phyloP scores from a whole-genome alignment of 2,113 vertebrate species.

The Heloderma charlesbogerti region DNA sequence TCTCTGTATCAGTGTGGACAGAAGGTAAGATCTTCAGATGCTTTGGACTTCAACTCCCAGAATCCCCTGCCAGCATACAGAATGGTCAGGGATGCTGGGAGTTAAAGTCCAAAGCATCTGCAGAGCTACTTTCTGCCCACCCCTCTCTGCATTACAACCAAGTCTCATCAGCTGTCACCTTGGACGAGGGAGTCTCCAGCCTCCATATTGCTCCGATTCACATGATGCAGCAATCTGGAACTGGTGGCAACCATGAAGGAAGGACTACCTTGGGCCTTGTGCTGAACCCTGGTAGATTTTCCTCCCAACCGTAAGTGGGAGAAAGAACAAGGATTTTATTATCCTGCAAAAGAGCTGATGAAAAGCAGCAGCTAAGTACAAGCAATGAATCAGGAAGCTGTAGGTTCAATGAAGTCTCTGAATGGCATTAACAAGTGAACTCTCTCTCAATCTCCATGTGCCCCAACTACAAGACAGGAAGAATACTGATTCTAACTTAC shows the following conservation, averaged over 20 bases:
- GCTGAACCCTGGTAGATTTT: neutral
- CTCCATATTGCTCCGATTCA: neutral
- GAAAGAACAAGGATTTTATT: neutral
- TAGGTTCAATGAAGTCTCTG: neutral
- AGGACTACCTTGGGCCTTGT: neutral
- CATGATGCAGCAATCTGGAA: neutral
- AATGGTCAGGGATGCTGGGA: no score
- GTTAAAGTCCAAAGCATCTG: no score
- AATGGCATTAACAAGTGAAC: neutral
- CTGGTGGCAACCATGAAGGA: fast-evolving
- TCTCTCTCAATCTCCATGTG: neutral
- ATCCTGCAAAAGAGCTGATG: neutral
- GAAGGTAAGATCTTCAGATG: no score
- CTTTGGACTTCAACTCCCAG: no score
- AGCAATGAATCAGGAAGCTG: neutral
- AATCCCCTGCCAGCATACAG: no score
- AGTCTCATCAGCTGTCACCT: neutral
- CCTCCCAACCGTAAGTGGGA: neutral
- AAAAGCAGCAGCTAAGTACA: neutral
- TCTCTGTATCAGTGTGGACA: neutral
- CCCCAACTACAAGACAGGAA: neutral
- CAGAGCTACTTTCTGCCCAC: no score
- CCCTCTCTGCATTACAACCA: neutral
- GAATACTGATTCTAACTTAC: neutral
- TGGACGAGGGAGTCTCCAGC: neutral